These are phyloP conservation scores for Gobio occitaniae DNA, from an alignment of 2,797 vertebrate genomes.

Conservation along the genomic window DNA sequence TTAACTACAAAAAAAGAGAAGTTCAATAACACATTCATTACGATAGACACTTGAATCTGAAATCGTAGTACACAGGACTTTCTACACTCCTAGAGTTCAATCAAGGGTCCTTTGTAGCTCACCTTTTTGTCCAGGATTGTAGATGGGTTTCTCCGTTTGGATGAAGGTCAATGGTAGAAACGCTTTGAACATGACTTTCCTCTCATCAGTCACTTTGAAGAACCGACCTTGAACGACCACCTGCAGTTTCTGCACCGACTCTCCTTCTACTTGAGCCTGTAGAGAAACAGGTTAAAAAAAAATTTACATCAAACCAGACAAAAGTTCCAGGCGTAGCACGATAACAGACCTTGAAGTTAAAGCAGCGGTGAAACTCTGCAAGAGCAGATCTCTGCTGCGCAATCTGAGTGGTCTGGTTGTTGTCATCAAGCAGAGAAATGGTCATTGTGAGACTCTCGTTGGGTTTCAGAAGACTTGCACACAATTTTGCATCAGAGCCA, in stretches of 20 bases:
- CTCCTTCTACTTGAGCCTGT: too few species aligned
- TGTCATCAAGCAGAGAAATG: not conserved
- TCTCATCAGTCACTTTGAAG: not conserved
- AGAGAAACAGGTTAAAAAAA: too few species aligned
- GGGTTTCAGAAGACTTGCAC: slow-evolving; percentile 9
- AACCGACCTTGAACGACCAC: not conserved
- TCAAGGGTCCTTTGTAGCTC: not conserved
- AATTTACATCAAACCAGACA: too few species aligned
- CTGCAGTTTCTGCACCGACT: not conserved
- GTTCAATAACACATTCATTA: not conserved
- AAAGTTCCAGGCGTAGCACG: too few species aligned
- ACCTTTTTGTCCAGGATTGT: not conserved
- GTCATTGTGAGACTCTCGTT: slow-evolving; percentile 5
- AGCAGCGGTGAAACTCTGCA: not conserved
- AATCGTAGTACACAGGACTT: not conserved
- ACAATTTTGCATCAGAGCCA: not conserved
- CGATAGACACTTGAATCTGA: not conserved
- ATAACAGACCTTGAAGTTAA: not conserved
- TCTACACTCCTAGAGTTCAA: too few species aligned
- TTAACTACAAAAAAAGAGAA: slow-evolving; percentile 71
- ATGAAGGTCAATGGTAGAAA: not conserved
- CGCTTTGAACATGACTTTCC: not conserved
- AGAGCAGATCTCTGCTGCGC: not conserved
- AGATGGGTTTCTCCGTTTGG: not conserved
- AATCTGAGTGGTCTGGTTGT: fast-evolving